Conservation (phyloP, 2,888 invertebrate species). For the Serripes groenlandicus region DNA sequence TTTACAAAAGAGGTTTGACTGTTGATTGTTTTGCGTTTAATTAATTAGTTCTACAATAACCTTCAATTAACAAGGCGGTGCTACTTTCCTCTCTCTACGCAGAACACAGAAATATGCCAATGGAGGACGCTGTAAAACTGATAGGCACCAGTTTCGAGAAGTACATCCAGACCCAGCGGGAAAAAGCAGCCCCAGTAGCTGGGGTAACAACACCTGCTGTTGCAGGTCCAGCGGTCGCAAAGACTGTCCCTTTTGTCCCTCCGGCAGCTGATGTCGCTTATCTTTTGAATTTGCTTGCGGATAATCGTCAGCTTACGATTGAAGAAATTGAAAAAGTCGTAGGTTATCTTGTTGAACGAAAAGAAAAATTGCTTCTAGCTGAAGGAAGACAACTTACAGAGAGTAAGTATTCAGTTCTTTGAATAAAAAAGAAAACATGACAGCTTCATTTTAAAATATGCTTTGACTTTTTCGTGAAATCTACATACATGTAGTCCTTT, state of each 20-base stretch:
- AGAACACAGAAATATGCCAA: constrained; percentile 98
- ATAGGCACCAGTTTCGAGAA: constrained; percentile 88
- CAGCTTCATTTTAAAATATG: no score
- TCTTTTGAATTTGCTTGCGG: constrained; percentile 93
- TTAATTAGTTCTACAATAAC: no score
- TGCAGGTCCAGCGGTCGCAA: constrained; percentile 34
- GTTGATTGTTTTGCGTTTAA: no score
- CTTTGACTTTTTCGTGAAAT: no score
- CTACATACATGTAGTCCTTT: no score
- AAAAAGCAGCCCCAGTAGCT: constrained; percentile 74
- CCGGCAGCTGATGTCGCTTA: constrained; percentile 81
- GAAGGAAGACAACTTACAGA: constrained; percentile 61
- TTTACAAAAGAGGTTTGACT: no score
- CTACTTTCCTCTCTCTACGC: constrained; percentile 73
- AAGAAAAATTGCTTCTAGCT: constrained; percentile 87
- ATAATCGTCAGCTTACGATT: constrained; percentile 89
- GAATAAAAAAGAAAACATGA: no score
- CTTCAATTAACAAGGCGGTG: not conserved
- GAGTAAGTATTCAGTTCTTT: no score
- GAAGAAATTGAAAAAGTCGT: constrained; percentile 84
- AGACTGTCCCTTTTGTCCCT: constrained; percentile 73
- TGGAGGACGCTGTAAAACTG: constrained; percentile 95
- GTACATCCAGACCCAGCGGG: constrained; percentile 80
- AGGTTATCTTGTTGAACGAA: constrained; percentile 91
- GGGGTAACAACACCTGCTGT: constrained; percentile 58